These are phyloP conservation scores for Callopanchax toddi DNA, from an alignment of 2,113 vertebrate genomes.

Conservation along the genomic window DNA sequence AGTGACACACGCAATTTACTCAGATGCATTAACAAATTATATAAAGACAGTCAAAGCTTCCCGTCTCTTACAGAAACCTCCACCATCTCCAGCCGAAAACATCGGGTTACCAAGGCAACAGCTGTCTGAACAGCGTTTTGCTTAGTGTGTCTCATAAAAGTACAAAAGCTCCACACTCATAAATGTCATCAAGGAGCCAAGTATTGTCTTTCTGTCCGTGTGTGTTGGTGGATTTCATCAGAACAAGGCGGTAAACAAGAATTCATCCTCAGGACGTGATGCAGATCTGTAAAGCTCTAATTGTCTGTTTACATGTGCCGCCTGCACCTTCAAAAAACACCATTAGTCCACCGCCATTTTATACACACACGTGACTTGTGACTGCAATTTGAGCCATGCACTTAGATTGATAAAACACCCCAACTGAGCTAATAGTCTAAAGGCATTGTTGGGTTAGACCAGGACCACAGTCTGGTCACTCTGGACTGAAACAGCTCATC, in stretches of 20 bases:
- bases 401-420: constrained; percentile 17
- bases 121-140: constrained; percentile 5
- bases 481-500: constrained; percentile 13
- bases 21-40: constrained; percentile 17
- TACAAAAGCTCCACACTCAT: constrained; percentile 19
- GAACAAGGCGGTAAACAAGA: background rate
- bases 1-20: constrained; percentile 34
- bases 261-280: constrained; percentile 7
- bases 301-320: constrained; percentile 1
- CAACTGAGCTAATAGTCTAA: constrained; percentile 28
- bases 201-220: constrained; percentile 2
- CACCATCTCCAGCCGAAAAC: constrained; percentile 39
- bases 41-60: constrained; percentile 36
- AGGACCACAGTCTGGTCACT: constrained; percentile 25
- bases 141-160: constrained; percentile 7
- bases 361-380: constrained; percentile 7
- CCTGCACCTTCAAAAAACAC: constrained; percentile 20
- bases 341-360: constrained; percentile 6
- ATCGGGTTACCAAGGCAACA: constrained; percentile 46
- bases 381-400: constrained; percentile 19
- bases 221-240: background rate
- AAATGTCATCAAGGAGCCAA: constrained; percentile 17
- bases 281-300: constrained; percentile 17
- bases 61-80: constrained; percentile 19
- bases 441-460: constrained; percentile 24